A percentile compares a stretch with the other conserved stretches of the same genome.
Evolutionary conservation across 2,113 vertebrate genomes (phyloP).

Genomic region (Dromaius novaehollandiae): DNA sequence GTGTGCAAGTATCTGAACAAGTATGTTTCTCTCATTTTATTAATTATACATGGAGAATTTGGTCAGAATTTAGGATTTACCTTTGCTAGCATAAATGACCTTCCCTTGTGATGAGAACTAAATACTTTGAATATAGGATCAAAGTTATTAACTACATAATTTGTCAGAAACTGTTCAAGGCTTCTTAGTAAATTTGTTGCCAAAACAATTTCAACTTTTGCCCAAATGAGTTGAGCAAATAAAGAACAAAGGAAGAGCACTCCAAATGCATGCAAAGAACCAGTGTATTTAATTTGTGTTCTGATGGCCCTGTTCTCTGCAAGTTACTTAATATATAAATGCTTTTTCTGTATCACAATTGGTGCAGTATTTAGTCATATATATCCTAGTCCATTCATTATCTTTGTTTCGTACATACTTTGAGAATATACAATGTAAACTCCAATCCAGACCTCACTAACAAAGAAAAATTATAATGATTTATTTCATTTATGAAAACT

Average conservation of each 20-base stretch:
- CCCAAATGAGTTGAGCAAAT: not conserved
- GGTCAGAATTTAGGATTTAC: not conserved
- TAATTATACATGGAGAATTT: not conserved
- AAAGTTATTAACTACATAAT: not conserved
- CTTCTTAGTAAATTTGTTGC: not conserved
- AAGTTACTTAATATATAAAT: not conserved
- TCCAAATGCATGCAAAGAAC: not conserved
- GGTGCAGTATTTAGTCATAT: not conserved
- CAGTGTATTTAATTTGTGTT: not conserved
- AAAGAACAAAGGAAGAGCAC: not conserved
- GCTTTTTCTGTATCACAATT: not conserved
- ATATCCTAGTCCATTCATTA: not conserved
- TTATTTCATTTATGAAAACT: not conserved
- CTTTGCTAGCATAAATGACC: not conserved
- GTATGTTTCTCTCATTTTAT: slow-evolving; percentile 74
- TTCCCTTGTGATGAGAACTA: not conserved
- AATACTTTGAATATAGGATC: not conserved
- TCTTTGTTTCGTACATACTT: not conserved
- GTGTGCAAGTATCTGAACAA: slow-evolving; percentile 92
- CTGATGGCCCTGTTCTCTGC: not conserved
- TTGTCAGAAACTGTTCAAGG: not conserved
- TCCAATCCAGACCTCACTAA: not conserved
- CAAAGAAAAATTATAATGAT: not conserved
- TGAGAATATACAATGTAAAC: not conserved
- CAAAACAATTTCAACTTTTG: not conserved